phyloP scores from a whole-genome alignment of 1,140 invertebrate genomes.

The Drosophila micromelanica region DNA sequence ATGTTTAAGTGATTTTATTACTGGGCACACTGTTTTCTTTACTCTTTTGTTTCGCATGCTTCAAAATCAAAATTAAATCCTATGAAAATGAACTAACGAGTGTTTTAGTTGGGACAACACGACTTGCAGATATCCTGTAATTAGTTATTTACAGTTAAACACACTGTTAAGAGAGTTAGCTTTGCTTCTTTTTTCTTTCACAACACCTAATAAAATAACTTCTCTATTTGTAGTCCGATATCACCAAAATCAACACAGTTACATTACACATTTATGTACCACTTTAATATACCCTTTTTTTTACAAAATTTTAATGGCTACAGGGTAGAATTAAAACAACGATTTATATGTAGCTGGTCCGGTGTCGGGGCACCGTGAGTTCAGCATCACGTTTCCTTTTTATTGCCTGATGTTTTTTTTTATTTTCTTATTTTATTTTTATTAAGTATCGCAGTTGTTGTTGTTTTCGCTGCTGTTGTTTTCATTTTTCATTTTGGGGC shows the following conservation, averaged over 20 bases:
- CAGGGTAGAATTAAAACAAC: slow-evolving; percentile 51
- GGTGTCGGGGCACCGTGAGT: slow-evolving; percentile 61
- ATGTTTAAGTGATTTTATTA: slow-evolving; percentile 70
- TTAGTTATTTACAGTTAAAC: no score
- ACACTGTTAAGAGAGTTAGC: not conserved
- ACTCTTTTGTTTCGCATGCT: slow-evolving; percentile 50
- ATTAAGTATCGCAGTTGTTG: slow-evolving; percentile 43
- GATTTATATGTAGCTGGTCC: slow-evolving; percentile 60
- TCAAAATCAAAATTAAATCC: slow-evolving; percentile 70
- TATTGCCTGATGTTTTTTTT: slow-evolving; percentile 63
- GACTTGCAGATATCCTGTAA: not conserved
- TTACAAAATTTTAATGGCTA: not conserved
- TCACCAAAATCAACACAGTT: no score
- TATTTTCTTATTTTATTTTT: slow-evolving; percentile 49
- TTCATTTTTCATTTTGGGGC: slow-evolving; percentile 62
- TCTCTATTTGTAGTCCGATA: no score
- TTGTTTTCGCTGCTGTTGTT: slow-evolving; percentile 30
- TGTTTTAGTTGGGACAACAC: not conserved
- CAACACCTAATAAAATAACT: no score
- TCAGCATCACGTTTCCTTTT: slow-evolving; percentile 79
- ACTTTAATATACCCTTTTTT: not conserved
- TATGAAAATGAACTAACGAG: slow-evolving; percentile 39
- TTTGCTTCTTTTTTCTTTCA: no score
- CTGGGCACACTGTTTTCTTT: slow-evolving; percentile 40
- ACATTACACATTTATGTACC: no score